These are phyloP conservation scores for Periophthalmus magnuspinnatus DNA, from an alignment of 2,797 vertebrate species.

Conservation along the genomic window DNA sequence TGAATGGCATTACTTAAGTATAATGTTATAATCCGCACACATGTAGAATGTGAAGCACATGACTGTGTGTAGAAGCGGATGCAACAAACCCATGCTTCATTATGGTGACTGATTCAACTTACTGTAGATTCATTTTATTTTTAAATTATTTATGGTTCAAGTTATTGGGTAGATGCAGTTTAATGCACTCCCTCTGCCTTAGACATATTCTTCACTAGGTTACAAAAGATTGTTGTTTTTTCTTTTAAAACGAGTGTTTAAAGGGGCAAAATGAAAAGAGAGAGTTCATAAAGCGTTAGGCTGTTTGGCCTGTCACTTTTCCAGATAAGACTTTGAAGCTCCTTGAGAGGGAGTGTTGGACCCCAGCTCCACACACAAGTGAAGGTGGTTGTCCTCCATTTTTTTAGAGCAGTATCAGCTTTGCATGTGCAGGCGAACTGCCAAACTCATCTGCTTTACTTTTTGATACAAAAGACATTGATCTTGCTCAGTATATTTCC, in stretches of 20 bases:
- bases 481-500: slow-evolving; percentile 49
- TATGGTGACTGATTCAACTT: slow-evolving; percentile 70
- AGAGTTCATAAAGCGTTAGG: neutral
- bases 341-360: too few relatives aligned
- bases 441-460: slow-evolving; percentile 40
- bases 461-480: slow-evolving; percentile 34
- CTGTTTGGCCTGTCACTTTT: neutral
- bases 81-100: slow-evolving; percentile 60
- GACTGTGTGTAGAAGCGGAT: slow-evolving; percentile 55
- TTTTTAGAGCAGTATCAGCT: slow-evolving; percentile 45
- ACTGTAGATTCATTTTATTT: slow-evolving; percentile 66
- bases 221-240: slow-evolving; percentile 43
- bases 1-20: slow-evolving; percentile 85
- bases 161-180: slow-evolving; percentile 79
- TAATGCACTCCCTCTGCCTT: slow-evolving; percentile 82
- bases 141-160: slow-evolving; percentile 79
- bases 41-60: slow-evolving; percentile 68
- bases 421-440: slow-evolving; percentile 50
- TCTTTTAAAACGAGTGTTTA: slow-evolving; percentile 37
- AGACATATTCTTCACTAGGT: slow-evolving; percentile 80
- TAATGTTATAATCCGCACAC: slow-evolving; percentile 63
- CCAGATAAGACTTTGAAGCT: neutral
- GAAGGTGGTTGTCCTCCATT: slow-evolving; percentile 36
- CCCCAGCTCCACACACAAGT: slow-evolving; percentile 1
- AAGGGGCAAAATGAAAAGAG: slow-evolving; percentile 19